Evolutionary conservation across 2,113 vertebrate species (phyloP).

Genomic region (Atractosteus spatula): DNA sequence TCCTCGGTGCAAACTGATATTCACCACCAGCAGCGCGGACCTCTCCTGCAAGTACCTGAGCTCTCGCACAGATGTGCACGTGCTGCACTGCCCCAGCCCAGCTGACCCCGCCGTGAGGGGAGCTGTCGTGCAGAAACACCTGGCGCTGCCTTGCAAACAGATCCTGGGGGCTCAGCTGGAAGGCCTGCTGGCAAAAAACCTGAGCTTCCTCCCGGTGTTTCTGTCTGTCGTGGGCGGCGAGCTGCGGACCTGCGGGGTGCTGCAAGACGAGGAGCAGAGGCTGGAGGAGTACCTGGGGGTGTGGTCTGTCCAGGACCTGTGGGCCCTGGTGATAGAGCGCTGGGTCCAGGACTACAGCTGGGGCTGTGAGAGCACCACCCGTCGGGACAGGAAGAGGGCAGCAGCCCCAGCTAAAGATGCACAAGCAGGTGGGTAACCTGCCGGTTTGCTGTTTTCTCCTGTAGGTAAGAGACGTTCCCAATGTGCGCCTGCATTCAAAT

Average conservation of each 20-base stretch:
- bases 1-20: conserved; percentile 36
- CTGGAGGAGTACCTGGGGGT: conserved; percentile 36
- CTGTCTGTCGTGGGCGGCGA: conserved; percentile 39
- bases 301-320: conserved; percentile 41
- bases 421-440: conserved; percentile 19
- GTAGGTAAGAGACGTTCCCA: too few species aligned
- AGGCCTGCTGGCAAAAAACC: conserved; percentile 25
- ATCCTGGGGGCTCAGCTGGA: conserved; percentile 11
- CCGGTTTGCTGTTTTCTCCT: neutral
- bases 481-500: too few species aligned
- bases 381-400: neutral
- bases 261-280: conserved; percentile 24
- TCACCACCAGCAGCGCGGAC: conserved; percentile 36
- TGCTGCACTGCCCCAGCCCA: conserved; percentile 10
- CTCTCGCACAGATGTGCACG: conserved; percentile 29
- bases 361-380: conserved; percentile 21
- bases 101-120: conserved; percentile 18
- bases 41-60: conserved; percentile 36
- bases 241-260: conserved; percentile 27
- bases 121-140: conserved; percentile 30
- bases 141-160: conserved; percentile 3
- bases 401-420: neutral
- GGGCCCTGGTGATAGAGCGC: conserved; percentile 34
- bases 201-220: conserved; percentile 31
- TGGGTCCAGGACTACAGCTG: conserved; percentile 45